A percentile compares a stretch with the other conserved stretches of the same genome.
Conservation (phyloP, 2,797 vertebrate species). For the Tolypeutes matacus region DNA sequence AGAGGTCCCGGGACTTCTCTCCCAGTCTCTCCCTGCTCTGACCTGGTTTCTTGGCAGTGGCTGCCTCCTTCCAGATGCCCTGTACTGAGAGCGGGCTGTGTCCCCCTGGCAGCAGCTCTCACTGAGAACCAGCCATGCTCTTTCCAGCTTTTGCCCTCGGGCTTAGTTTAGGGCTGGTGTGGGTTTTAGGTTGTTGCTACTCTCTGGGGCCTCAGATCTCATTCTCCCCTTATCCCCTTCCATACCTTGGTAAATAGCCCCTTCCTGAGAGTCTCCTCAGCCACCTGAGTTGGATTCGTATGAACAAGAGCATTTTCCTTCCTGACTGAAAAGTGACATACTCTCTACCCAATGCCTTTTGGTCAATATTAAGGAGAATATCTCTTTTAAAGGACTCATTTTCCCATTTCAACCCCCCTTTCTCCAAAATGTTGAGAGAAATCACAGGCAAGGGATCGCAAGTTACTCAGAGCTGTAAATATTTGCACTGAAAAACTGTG, state of each 20-base stretch:
- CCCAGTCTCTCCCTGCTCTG: not conserved
- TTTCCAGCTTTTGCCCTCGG: not conserved
- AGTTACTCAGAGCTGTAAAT: not conserved
- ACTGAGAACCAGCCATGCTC: not conserved
- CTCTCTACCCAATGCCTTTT: not conserved
- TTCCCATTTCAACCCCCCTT: fast-evolving
- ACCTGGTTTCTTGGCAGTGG: no score
- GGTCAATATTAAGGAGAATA: not conserved
- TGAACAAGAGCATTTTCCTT: not conserved
- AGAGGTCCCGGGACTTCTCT: no score
- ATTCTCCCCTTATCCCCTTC: no score
- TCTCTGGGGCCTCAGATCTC: not conserved
- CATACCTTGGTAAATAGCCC: not conserved
- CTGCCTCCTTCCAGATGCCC: fast-evolving
- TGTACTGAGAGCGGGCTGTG: not conserved
- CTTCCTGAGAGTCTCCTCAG: not conserved
- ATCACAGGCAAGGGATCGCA: not conserved
- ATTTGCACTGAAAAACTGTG: no score
- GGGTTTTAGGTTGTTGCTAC: not conserved
- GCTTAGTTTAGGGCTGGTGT: not conserved
- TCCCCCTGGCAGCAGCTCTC: not conserved
- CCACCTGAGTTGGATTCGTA: not conserved
- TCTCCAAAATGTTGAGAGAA: not conserved
- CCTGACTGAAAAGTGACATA: not conserved
- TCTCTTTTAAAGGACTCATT: not conserved